A percentile compares a stretch with the other conserved stretches of the same genome.
These are phyloP conservation scores for Mythimna albipuncta DNA, from an alignment of 2,888 invertebrate genomes.

Conservation along the genomic window DNA sequence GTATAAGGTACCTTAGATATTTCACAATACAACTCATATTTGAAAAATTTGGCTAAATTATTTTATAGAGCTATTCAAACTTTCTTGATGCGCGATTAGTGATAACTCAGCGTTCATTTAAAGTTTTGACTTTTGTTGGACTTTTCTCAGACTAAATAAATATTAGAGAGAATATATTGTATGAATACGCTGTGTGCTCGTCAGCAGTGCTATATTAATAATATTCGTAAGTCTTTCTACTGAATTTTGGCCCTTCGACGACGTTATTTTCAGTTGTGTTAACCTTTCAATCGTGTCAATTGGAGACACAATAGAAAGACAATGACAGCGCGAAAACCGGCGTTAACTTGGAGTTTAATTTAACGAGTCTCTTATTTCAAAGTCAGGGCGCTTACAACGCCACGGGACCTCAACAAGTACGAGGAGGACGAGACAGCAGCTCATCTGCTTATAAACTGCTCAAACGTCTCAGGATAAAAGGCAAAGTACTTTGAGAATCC, in stretches of 20 bases:
- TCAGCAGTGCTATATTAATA: not conserved
- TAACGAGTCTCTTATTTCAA: no score
- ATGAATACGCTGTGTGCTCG: not conserved
- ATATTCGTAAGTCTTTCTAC: not conserved
- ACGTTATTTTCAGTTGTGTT: not conserved
- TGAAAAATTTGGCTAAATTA: slow-evolving; percentile 18
- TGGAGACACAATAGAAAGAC: no score
- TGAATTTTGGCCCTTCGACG: not conserved
- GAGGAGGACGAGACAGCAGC: no score
- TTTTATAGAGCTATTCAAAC: slow-evolving; percentile 6
- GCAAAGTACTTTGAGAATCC: no score
- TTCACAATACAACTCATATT: not conserved
- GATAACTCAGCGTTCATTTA: not conserved
- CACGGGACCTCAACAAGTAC: no score
- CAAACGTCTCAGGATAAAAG: no score
- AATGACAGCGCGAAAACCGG: no score
- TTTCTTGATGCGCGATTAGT: not conserved
- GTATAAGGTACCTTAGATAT: not conserved
- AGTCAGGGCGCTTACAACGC: no score
- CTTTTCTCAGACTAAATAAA: not conserved
- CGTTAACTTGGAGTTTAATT: no score
- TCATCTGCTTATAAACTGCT: no score
- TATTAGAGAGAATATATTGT: not conserved
- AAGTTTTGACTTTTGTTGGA: not conserved
- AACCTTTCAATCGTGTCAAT: no score